phyloP scores from a whole-genome alignment of 2,113 vertebrate species.

The Leucoraja erinaceus region DNA sequence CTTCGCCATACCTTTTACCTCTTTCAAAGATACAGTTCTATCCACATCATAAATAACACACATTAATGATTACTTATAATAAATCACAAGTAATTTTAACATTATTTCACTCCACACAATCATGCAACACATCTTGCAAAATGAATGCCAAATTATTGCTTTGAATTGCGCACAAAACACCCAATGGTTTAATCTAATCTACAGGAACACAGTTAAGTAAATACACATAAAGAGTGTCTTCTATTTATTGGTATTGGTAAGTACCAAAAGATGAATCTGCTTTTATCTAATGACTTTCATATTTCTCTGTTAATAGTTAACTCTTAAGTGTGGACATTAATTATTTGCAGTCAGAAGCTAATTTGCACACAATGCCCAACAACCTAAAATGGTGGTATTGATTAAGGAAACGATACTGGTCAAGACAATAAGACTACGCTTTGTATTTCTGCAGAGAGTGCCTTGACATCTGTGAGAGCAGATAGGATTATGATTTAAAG shows the following conservation, averaged over 20 bases:
- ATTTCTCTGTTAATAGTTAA: not conserved
- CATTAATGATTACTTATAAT: not conserved
- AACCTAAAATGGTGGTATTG: not conserved
- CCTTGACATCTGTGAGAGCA: not conserved
- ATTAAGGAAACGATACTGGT: not conserved
- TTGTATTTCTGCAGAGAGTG: not conserved
- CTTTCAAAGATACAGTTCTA: not conserved
- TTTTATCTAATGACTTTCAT: not conserved
- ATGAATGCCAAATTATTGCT: not conserved
- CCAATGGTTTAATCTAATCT: not conserved
- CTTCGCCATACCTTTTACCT: not conserved
- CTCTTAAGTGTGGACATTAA: not conserved
- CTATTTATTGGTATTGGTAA: not conserved
- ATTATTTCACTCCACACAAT: not conserved
- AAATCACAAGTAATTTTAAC: not conserved
- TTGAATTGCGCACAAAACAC: too few species aligned
- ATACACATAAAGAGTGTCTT: not conserved
- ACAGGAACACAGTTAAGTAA: not conserved
- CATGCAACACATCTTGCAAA: not conserved
- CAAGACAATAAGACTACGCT: not conserved
- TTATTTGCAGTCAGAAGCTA: constrained; percentile 7
- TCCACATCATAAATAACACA: not conserved
- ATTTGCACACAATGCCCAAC: not conserved
- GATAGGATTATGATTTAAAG: not conserved
- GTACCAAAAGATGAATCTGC: not conserved